Base-by-base conservation (phyloP, 2,113 vertebrate genomes). In the Megatriorchis doriae region DNA sequence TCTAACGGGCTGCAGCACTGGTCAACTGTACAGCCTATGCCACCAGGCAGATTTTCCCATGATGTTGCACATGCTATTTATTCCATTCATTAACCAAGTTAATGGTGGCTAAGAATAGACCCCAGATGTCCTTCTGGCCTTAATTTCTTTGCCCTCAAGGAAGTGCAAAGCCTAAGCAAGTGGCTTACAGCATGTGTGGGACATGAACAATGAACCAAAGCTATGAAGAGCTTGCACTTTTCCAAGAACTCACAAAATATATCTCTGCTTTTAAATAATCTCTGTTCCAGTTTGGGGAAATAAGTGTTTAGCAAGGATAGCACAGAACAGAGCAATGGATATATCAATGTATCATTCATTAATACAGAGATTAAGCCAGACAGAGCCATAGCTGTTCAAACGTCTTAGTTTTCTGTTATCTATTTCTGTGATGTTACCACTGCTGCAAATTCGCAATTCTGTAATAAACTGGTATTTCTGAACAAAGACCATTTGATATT, bases 81-180 rank as follows among this genome's bases (percentile, higher is more conserved):
- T 81, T 94, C 47, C 92, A 71, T 90, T 95, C 90, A 81, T 84
- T 92, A 90, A 83, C 79, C 40, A 93, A 91, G 65, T 71, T 93
- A 90, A 88, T 29, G 55, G 59, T 50, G 65, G 68, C 90, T 90
- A 88, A 93, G 50, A 93, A 95, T 56, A 96, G 88, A 83, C 23
- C 42, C 63, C 90, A 92, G 55, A 88, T 88, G 83, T 71, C 82
- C 68, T 93, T 75, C 55, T 92, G 71, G 63, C 75, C 95, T 74
- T 88, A 52, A 84, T 36, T 62, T 92, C 19, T 94, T 29, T 88
- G 63, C 43, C 75, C 82, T 73, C 59, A 88, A 88, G 88, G 52
- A 88, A 92, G 88, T 23, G 34, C 71, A 71, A 88, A 85, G 63
- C 45, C 45, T 32, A 62, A 86, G 48, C 29, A 58, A 86, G 48